A percentile compares a stretch with the other conserved stretches of the same genome.
These are phyloP conservation scores for Percina caprodes DNA, from an alignment of 2,113 vertebrate genomes.

Conservation along the genomic window DNA sequence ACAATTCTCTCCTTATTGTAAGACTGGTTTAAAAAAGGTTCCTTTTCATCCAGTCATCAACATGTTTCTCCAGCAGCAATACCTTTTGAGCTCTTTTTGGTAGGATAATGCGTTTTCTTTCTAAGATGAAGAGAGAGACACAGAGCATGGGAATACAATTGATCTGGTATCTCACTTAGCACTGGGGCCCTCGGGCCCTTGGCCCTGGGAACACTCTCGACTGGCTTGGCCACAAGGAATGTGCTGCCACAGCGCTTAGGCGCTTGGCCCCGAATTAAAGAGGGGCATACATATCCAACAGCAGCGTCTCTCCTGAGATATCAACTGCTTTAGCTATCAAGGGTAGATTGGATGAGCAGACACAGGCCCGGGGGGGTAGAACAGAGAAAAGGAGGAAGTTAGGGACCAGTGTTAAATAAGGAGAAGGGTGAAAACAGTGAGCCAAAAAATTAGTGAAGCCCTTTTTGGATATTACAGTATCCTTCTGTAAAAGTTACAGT, in stretches of 20 bases:
- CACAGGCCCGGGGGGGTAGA: conserved; percentile 52
- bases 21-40: conserved; percentile 27
- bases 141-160: conserved; percentile 80
- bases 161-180: conserved; percentile 86
- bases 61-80: conserved; percentile 57
- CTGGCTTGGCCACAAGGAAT: conserved; percentile 80
- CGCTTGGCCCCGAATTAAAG: conserved; percentile 83
- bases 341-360: conserved; percentile 83
- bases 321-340: conserved; percentile 86
- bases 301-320: conserved; percentile 81
- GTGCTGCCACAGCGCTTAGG: conserved; percentile 82
- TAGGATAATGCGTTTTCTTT: conserved; percentile 75
- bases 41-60: conserved; percentile 57
- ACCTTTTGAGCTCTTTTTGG: conserved; percentile 53
- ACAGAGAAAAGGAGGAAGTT: conserved; percentile 47
- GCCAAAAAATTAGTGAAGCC: conserved; percentile 37
- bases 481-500: conserved; percentile 39
- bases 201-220: conserved; percentile 81
- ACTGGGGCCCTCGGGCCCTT: conserved; percentile 73
- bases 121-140: conserved; percentile 67
- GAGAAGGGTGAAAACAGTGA: conserved; percentile 47
- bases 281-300: conserved; percentile 80
- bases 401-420: conserved; percentile 49
- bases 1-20: conserved; percentile 29
- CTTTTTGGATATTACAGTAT: conserved; percentile 39